phyloP scores from a whole-genome alignment of 2,888 invertebrate genomes.

The Peribatodes rhomboidaria region DNA sequence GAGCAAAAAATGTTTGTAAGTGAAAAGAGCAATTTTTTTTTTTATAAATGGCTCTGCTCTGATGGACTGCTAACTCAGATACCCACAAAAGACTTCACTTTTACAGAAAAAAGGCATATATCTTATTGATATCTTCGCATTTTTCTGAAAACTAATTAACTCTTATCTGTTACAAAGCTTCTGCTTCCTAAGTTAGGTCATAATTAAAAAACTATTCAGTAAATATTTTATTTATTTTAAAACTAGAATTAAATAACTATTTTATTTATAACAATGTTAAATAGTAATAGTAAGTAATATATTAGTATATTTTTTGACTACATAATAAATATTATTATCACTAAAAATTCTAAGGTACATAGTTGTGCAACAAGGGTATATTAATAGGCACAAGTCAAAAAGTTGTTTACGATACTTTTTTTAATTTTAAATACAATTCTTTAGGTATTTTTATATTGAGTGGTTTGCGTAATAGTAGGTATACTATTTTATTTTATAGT shows the following conservation, averaged over 20 bases:
- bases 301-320: slow-evolving; percentile 5
- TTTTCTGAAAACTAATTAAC: no score
- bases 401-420: not conserved
- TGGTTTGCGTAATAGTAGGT: not conserved
- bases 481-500: no score
- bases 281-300: not conserved
- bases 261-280: not conserved
- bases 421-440: not conserved
- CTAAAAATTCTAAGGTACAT: slow-evolving; percentile 1
- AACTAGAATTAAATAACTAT: slow-evolving; percentile 6
- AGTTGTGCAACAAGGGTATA: slow-evolving; percentile 11
- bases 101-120: no score
- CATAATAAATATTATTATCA: slow-evolving; percentile 1
- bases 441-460: not conserved
- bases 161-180: no score
- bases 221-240: slow-evolving; percentile 4
- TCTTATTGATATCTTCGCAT: no score
- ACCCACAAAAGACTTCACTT: no score
- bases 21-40: no score
- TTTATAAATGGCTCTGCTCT: no score
- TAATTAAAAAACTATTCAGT: slow-evolving; percentile 1
- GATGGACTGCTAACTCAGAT: no score
- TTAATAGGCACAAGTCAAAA: slow-evolving; percentile 11
- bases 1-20: no score
- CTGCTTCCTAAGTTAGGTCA: no score